Conservation (phyloP, 2,113 vertebrate genomes). For the Amazona vittata region DNA sequence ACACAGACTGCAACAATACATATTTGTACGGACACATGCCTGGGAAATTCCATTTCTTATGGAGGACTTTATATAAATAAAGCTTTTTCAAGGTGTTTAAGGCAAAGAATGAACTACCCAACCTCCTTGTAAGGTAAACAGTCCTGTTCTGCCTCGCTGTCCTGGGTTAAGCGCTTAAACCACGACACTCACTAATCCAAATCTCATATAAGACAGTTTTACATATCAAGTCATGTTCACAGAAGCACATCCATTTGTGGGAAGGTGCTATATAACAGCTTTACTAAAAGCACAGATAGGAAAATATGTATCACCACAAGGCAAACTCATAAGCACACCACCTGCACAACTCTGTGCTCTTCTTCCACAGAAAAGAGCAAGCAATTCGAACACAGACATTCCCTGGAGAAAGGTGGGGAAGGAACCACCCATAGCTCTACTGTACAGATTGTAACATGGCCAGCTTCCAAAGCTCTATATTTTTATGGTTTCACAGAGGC, state of each 20-base stretch:
- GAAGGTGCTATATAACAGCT: accelerated
- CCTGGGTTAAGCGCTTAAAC: neutral
- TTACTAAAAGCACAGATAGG: neutral
- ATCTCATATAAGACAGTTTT: neutral
- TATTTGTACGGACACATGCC: neutral
- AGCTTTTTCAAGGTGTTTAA: neutral
- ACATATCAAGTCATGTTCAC: neutral
- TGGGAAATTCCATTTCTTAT: neutral
- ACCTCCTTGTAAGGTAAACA: neutral
- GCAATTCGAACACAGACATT: neutral
- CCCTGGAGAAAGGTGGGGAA: neutral
- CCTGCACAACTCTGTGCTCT: neutral
- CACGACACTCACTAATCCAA: neutral
- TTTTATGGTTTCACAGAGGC: neutral
- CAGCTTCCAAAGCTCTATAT: neutral
- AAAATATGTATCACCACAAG: neutral
- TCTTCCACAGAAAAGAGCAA: neutral
- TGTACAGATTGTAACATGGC: accelerated
- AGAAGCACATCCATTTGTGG: neutral
- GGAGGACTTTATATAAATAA: neutral
- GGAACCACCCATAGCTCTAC: neutral
- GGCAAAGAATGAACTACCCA: neutral
- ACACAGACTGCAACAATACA: neutral
- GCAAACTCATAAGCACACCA: neutral
- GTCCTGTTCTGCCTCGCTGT: neutral